A percentile compares a stretch with the other conserved stretches of the same genome.
Conservation (phyloP, 2,797 vertebrate species). For the Pristis pectinata region DNA sequence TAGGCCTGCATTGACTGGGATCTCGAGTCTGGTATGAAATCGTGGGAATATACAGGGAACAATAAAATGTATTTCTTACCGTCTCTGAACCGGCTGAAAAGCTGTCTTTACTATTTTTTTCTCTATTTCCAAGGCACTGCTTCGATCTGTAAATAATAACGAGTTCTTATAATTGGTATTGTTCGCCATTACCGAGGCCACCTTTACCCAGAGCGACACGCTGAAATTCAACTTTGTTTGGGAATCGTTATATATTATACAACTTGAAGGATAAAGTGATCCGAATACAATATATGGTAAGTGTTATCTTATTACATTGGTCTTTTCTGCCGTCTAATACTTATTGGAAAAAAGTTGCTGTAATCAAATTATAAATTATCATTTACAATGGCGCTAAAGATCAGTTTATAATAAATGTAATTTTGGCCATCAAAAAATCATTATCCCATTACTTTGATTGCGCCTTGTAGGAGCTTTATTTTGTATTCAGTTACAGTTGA, state of each 20-base stretch:
- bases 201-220: not conserved
- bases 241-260: conserved; percentile 6
- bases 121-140: conserved; percentile 94
- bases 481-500: conserved; percentile 31
- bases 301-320: not conserved
- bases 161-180: conserved; percentile 24
- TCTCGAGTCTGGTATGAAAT: not conserved
- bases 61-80: conserved; percentile 56
- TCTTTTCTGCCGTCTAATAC: not conserved
- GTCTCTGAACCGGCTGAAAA: conserved; percentile 78
- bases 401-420: conserved; percentile 34
- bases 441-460: conserved; percentile 34
- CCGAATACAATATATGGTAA: not conserved
- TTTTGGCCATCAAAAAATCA: conserved; percentile 33
- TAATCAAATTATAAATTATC: conserved; percentile 29
- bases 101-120: conserved; percentile 81
- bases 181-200: not conserved
- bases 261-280: conserved; percentile 1
- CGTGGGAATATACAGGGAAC: conserved; percentile 50
- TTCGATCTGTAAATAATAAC: conserved; percentile 69
- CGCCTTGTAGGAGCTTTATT: not conserved
- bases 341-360: conserved; percentile 19
- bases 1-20: not conserved
- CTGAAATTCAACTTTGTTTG: conserved; percentile 26
- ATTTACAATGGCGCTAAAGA: conserved; percentile 12